Evolutionary conservation across 2,797 vertebrate genomes (phyloP).

Genomic region (Leptodactylus fallax): DNA sequence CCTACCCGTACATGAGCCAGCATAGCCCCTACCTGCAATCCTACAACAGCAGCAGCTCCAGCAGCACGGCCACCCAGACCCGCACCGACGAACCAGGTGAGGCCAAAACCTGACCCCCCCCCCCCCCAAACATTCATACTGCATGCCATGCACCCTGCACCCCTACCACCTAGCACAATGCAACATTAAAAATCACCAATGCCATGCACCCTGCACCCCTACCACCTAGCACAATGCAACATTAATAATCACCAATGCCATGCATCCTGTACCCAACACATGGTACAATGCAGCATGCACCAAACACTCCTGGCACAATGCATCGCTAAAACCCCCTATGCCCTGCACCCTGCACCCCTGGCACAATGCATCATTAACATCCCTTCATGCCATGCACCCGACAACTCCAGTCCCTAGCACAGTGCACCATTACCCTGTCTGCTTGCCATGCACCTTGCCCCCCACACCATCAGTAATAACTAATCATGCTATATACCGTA

Average conservation of each 20-base stretch:
- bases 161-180: no score
- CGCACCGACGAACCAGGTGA: constrained; percentile 97
- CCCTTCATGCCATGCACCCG: background rate
- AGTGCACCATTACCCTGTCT: background rate
- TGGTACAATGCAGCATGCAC: background rate
- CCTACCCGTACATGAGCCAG: constrained; percentile 97
- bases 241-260: background rate
- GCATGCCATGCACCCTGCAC: constrained; percentile 44
- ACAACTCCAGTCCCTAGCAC: background rate
- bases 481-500: background rate
- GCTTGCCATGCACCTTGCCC: background rate
- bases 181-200: background rate
- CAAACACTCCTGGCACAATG: background rate
- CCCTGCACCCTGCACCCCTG: background rate
- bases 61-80: constrained; percentile 87
- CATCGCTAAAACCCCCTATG: background rate
- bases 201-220: background rate
- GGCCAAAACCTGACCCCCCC: constrained; percentile 66
- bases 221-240: background rate
- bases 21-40: constrained; percentile 89
- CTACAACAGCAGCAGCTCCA: constrained; percentile 90
- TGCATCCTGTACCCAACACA: background rate
- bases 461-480: no score
- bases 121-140: constrained; percentile 63
- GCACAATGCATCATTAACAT: background rate